Evolutionary conservation across 2,113 vertebrate species (phyloP), one percentile per base, ranked within the genome.

Genomic region (Polypterus bichir): DNA sequence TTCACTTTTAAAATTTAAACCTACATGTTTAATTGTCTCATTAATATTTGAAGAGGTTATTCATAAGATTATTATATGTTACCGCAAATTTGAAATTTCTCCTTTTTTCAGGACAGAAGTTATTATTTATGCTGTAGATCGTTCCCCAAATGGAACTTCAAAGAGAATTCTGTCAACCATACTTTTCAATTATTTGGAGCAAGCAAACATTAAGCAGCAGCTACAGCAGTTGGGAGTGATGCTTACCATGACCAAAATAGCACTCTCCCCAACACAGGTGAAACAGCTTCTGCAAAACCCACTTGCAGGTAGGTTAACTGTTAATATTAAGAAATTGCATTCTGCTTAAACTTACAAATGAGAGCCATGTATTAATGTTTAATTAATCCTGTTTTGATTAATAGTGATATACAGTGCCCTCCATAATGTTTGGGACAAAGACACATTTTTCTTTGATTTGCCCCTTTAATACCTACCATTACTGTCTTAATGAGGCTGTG

Each of bases 231-330:
- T 99, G 44, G 89, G 91, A 0, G 92, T 99, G 62, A 71, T 77
- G 52, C 85, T 92, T 73, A 81, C 85, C 5, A 83, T 95, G 76
- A 85, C 89, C 4, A 89, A 93, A 63, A 95, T 89, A 0, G 93
- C 95, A 65, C 87, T 97, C 49, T 89, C 94, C 9, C 91, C 89
- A 0, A 83, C 94, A 0, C 94, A 99, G 71, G 82, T 94, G 65
- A 97, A 98, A 60, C 94, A 99, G 72, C 83, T 97, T 64, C 80
- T 97, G 62, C 93, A 97, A 66, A 94, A 91, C 62, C 88, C 96
- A 53, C 93, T 93, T 10, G 90, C 93, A 0, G 94, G 96, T 97
- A 70, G 0, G 77, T 72, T 7, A 8, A 46, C 10, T 9, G 27
- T 27, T 27, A 27, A 27, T 27, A 27, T 27, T 27, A 27, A 27